Percentiles rank a stretch among this genome's conserved stretches.
These are phyloP conservation scores for Mungos mungo DNA, from an alignment of 2,113 vertebrate species.

Conservation along the genomic window DNA sequence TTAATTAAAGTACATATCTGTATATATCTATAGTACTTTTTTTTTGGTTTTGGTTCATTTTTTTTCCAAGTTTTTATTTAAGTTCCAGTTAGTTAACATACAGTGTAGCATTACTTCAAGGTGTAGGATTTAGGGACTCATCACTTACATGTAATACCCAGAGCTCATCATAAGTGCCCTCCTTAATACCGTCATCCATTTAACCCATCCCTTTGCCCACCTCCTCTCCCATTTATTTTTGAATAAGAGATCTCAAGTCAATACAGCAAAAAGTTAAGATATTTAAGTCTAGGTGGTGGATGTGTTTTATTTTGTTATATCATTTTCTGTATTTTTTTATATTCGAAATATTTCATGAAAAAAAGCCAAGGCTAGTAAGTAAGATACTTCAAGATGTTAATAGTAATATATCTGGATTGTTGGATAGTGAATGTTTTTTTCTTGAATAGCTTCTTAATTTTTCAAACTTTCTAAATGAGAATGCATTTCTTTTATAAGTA, in stretches of 20 bases:
- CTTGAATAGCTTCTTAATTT: constrained; percentile 22
- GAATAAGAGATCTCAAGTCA: background rate
- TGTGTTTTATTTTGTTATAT: background rate
- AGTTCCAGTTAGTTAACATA: no score
- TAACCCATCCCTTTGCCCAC: no score
- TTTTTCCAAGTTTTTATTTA: no score
- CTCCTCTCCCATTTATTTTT: background rate
- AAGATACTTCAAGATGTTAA: background rate
- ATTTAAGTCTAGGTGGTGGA: background rate
- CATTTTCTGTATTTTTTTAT: background rate
- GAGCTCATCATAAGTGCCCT: no score
- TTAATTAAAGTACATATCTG: background rate
- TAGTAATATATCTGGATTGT: background rate
- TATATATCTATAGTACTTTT: background rate
- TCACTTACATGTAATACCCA: no score
- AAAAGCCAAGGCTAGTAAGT: background rate
- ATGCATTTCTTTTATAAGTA: constrained; percentile 23
- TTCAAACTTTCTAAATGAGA: constrained; percentile 22
- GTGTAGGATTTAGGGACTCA: no score
- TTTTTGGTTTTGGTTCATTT: no score
- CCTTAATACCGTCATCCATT: no score
- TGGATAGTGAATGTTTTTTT: background rate
- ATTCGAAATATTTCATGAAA: background rate
- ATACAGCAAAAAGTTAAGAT: background rate
- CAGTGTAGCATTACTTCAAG: no score